phyloP scores from a whole-genome alignment of 2,888 invertebrate genomes.

The Lampropteryx suffumata region DNA sequence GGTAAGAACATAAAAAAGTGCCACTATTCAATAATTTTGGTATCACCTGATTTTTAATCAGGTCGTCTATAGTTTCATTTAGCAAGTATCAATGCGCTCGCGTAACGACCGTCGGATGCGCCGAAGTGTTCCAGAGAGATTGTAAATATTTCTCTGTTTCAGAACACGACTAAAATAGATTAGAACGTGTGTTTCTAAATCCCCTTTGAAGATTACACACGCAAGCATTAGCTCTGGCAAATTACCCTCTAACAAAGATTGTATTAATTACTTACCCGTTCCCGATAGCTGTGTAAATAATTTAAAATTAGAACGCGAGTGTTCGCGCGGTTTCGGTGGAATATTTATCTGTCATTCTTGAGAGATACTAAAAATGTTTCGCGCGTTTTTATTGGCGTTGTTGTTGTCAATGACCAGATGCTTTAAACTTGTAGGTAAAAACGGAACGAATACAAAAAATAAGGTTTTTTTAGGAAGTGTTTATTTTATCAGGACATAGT shows the following conservation, averaged over 20 bases:
- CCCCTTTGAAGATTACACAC: conserved; percentile 83
- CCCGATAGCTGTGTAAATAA: conserved; percentile 81
- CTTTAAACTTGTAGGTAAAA: neutral
- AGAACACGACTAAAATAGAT: conserved; percentile 80
- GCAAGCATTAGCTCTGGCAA: conserved; percentile 82
- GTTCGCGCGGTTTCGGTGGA: conserved; percentile 56
- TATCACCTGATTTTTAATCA: conserved; percentile 5
- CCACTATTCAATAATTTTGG: too few relatives aligned
- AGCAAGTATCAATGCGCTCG: conserved; percentile 67
- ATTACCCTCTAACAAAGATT: conserved; percentile 83
- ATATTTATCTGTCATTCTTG: conserved; percentile 67
- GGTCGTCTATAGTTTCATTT: conserved; percentile 18
- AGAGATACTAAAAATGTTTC: conserved; percentile 7
- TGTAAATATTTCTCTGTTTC: conserved; percentile 83
- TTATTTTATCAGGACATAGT: too few relatives aligned
- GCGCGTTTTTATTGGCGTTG: conserved; percentile 9
- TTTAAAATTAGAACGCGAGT: conserved; percentile 74
- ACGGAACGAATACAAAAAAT: neutral
- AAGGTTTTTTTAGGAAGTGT: too few relatives aligned
- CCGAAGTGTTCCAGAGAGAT: conserved; percentile 80
- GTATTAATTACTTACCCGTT: conserved; percentile 83
- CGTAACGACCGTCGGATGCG: conserved; percentile 81
- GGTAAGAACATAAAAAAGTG: too few relatives aligned
- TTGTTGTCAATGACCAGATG: conserved; percentile 10
- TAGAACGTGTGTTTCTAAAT: conserved; percentile 82